Evolutionary conservation across 2,113 vertebrate genomes (phyloP).

Genomic region (Plestiodon gilberti): DNA sequence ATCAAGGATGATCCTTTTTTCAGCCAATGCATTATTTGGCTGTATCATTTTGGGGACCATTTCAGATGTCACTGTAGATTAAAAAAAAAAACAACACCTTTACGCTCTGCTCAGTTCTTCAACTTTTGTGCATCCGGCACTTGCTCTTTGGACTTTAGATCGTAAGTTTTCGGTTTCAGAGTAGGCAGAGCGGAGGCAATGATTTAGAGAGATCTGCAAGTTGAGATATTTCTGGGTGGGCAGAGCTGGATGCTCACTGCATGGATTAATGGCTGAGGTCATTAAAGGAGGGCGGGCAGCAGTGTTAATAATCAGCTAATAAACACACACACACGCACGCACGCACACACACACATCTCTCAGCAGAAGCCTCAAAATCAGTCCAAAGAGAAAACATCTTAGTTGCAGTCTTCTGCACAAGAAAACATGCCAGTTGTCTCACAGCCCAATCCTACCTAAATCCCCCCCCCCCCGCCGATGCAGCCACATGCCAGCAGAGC

Average conservation of each 20-base stretch:
- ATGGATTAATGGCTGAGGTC: conserved; percentile 8
- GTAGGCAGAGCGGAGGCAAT: neutral
- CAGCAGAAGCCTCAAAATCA: neutral
- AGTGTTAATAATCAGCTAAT: neutral
- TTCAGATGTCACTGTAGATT: neutral
- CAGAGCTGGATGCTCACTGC: neutral
- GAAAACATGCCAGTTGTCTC: neutral
- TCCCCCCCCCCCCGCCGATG: no score
- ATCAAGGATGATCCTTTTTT: no score
- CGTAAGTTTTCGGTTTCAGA: neutral
- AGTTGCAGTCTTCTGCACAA: no score
- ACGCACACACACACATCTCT: neutral
- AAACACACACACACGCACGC: neutral
- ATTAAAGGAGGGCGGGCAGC: conserved; percentile 17
- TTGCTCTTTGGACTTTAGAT: conserved; percentile 2
- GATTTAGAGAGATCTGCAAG: neutral
- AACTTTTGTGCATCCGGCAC: neutral
- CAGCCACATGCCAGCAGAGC: no score
- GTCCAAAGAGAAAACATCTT: neutral
- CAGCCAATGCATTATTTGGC: neutral
- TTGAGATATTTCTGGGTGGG: neutral
- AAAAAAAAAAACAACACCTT: no score
- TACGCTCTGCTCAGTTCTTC: neutral
- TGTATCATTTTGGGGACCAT: no score
- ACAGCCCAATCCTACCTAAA: no score